Evolutionary conservation across 2,797 vertebrate genomes (phyloP).

Genomic region (Chromis chromis): DNA sequence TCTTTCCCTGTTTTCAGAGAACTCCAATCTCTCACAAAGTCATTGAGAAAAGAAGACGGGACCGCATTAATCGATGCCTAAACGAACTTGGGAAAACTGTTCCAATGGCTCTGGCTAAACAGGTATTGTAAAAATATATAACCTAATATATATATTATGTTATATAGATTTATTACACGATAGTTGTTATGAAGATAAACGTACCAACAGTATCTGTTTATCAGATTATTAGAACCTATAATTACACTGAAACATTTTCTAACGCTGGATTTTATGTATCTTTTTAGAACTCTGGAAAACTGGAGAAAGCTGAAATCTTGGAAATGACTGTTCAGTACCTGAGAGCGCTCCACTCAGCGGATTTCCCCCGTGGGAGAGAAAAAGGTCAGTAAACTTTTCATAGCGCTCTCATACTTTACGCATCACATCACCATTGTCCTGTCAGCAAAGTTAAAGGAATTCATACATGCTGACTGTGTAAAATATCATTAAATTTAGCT

Average conservation of each 20-base stretch:
- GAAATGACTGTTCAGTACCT: constrained; percentile 99
- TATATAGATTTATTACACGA: not conserved
- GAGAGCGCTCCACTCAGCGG: constrained; percentile 93
- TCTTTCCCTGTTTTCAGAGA: constrained; percentile 80
- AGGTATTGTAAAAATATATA: constrained; percentile 81
- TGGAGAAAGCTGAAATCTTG: constrained; percentile 98
- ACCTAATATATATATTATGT: not conserved
- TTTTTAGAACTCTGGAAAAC: constrained; percentile 93
- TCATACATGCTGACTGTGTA: not conserved
- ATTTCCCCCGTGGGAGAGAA: constrained; percentile 95
- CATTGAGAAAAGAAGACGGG: constrained; percentile 94
- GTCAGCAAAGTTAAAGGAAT: not conserved
- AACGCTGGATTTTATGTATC: not conserved
- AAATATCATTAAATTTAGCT: not conserved
- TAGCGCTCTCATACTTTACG: constrained; percentile 28
- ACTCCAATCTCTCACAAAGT: constrained; percentile 97
- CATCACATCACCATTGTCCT: not conserved
- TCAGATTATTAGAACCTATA: not conserved
- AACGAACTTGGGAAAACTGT: constrained; percentile 94
- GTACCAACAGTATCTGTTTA: not conserved
- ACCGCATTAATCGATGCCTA: constrained; percentile 95
- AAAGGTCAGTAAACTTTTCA: constrained; percentile 85
- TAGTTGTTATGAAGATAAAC: not conserved
- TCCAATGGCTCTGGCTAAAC: constrained; percentile 95
- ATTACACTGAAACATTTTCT: not conserved